These are phyloP conservation scores for Cosmorhoe ocellata DNA, from an alignment of 2,888 invertebrate species.

Conservation along the genomic window DNA sequence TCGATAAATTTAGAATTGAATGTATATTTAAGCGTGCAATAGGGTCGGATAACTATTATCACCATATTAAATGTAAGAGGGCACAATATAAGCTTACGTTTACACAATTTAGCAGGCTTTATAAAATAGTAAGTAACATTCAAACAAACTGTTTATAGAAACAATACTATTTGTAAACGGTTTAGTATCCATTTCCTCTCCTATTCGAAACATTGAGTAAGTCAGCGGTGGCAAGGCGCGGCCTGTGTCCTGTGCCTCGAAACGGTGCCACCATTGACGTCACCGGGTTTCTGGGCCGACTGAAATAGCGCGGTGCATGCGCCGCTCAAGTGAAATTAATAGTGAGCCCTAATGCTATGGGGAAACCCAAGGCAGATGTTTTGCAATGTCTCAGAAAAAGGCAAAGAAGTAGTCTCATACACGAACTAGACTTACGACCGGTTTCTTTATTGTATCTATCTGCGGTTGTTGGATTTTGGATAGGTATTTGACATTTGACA, in stretches of 20 bases:
- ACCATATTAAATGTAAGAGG: too few species aligned
- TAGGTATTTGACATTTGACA: too few species aligned
- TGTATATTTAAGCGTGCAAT: too few species aligned
- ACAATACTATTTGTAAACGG: background rate
- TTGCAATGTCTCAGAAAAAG: background rate
- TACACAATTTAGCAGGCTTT: too few species aligned
- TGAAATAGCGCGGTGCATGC: conserved; percentile 56
- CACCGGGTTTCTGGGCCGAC: conserved; percentile 66
- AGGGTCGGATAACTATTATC: too few species aligned
- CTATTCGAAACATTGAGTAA: conserved; percentile 11
- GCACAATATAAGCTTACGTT: too few species aligned
- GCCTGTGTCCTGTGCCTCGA: conserved; percentile 24
- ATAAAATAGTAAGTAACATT: too few species aligned
- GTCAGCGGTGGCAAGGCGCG: conserved; percentile 20
- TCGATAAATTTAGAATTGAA: too few species aligned
- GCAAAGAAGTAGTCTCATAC: background rate
- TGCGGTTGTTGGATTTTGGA: too few species aligned
- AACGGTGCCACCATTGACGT: conserved; percentile 63
- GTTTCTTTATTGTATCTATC: too few species aligned
- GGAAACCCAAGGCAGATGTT: conserved; percentile 14
- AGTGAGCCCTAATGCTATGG: conserved; percentile 20
- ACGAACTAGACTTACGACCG: too few species aligned
- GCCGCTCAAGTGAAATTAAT: conserved; percentile 25
- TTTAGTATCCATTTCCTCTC: conserved; percentile 11
- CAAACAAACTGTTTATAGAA: too few species aligned